A percentile compares a stretch with the other conserved stretches of the same genome.
Conservation (phyloP, 2,797 vertebrate species). For the Parauchenoglanis ngamensis region DNA sequence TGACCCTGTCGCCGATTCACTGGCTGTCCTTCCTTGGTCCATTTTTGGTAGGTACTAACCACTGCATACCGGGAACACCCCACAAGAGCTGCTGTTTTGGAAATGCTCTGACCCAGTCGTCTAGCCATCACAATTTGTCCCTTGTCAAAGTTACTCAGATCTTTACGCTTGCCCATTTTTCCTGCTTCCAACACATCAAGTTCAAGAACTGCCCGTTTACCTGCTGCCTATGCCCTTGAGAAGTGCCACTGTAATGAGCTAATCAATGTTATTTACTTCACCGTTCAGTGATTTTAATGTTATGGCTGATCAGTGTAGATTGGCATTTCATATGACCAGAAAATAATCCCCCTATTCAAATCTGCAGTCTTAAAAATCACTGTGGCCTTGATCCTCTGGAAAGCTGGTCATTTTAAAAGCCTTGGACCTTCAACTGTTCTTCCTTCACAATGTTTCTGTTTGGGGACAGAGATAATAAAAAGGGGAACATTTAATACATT, state of each 20-base stretch:
- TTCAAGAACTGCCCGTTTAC: too few species aligned
- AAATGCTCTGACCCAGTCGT: conserved; percentile 18
- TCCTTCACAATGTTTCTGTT: conserved; percentile 91
- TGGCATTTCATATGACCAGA: neutral
- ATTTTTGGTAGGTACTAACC: conserved; percentile 7
- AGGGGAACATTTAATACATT: neutral
- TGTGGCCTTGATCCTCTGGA: conserved; percentile 31
- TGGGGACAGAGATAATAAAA: neutral
- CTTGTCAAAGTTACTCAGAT: neutral
- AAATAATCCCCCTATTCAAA: neutral
- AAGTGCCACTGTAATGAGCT: neutral
- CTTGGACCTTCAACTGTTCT: conserved; percentile 96
- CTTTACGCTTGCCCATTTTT: conserved; percentile 1
- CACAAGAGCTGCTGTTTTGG: neutral
- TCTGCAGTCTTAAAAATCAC: conserved; percentile 42
- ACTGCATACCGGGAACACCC: neutral
- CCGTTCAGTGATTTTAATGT: neutral
- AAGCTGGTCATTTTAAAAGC: conserved; percentile 79
- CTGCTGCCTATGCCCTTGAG: neutral
- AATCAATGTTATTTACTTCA: neutral
- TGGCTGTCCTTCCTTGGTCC: neutral
- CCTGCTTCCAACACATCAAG: neutral
- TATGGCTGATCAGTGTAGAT: neutral
- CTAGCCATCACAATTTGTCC: neutral
- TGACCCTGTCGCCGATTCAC: neutral